Conservation (phyloP, 2,888 invertebrate species). For the Geophilus truncorum region DNA sequence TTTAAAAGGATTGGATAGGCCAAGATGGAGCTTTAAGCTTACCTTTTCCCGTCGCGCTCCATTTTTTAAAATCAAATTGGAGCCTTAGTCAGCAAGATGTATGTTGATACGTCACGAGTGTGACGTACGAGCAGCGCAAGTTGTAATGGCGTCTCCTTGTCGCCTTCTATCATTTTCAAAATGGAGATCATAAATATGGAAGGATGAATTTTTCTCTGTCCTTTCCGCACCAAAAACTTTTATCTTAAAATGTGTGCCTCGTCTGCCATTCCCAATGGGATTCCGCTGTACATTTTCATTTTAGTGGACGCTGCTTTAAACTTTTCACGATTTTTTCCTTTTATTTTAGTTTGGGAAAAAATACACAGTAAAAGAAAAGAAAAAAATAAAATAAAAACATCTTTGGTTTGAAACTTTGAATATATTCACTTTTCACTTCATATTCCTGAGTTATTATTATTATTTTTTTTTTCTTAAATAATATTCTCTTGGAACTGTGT, state of each 20-base stretch:
- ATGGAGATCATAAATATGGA: slow-evolving; percentile 18
- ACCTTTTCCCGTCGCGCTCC: not conserved
- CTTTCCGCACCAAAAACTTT: slow-evolving; percentile 27
- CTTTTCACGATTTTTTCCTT: not conserved
- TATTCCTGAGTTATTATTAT: no score
- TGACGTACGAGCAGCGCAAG: not conserved
- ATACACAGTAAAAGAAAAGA: no score
- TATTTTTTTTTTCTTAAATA: not conserved
- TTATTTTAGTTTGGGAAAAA: not conserved
- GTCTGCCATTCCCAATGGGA: not conserved
- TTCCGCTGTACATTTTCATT: slow-evolving; percentile 3
- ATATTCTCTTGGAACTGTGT: not conserved
- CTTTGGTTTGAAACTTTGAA: no score
- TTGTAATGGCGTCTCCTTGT: slow-evolving; percentile 17
- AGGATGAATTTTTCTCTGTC: slow-evolving; percentile 24
- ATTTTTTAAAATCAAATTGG: not conserved
- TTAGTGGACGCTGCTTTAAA: not conserved
- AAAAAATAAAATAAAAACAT: no score
- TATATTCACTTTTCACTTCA: no score
- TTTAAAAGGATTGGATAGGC: not conserved
- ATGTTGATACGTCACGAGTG: slow-evolving; percentile 2
- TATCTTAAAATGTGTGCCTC: not conserved
- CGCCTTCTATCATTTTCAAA: slow-evolving; percentile 27
- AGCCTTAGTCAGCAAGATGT: not conserved
- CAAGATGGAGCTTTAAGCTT: not conserved